Percentiles rank a stretch among this genome's conserved stretches.
Evolutionary conservation across 2,888 invertebrate genomes (phyloP).

Genomic region (Allophyes oxyacanthae): DNA sequence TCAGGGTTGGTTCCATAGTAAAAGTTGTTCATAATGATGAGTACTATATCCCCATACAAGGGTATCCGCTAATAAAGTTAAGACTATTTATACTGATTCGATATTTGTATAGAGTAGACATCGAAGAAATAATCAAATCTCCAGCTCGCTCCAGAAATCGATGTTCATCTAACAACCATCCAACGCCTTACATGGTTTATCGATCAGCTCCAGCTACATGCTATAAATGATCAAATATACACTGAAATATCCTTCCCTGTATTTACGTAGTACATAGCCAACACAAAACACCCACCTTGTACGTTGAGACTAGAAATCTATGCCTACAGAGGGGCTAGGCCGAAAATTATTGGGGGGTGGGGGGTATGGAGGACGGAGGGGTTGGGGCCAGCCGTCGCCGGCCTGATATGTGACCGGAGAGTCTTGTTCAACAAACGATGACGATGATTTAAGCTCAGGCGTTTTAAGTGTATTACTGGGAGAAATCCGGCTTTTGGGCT

Average conservation of each 20-base stretch:
- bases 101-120: background rate
- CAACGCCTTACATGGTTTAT: slow-evolving; percentile 51
- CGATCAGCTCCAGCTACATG: slow-evolving; percentile 45
- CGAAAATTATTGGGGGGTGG: slow-evolving; percentile 81
- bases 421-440: slow-evolving; percentile 90
- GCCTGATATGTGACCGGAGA: slow-evolving; percentile 89
- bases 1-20: too few relatives aligned
- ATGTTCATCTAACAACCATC: slow-evolving; percentile 33
- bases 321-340: slow-evolving; percentile 80
- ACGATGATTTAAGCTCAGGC: slow-evolving; percentile 89
- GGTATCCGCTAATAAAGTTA: too few relatives aligned
- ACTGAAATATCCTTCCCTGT: slow-evolving; percentile 66
- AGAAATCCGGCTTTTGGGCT: slow-evolving; percentile 87
- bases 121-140: slow-evolving; percentile 13
- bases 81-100: too few relatives aligned
- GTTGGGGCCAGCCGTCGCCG: slow-evolving; percentile 72
- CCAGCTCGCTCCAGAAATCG: slow-evolving; percentile 15
- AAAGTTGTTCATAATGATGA: too few relatives aligned
- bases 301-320: slow-evolving; percentile 83
- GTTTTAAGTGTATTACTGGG: slow-evolving; percentile 89
- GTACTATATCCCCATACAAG: too few relatives aligned
- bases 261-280: slow-evolving; percentile 72
- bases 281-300: slow-evolving; percentile 80
- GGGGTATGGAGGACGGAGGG: slow-evolving; percentile 43
- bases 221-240: slow-evolving; percentile 72